Percentiles rank a stretch among this genome's conserved stretches.
Conservation (phyloP, 2,888 invertebrate species). For the Dendrolimus houi region DNA sequence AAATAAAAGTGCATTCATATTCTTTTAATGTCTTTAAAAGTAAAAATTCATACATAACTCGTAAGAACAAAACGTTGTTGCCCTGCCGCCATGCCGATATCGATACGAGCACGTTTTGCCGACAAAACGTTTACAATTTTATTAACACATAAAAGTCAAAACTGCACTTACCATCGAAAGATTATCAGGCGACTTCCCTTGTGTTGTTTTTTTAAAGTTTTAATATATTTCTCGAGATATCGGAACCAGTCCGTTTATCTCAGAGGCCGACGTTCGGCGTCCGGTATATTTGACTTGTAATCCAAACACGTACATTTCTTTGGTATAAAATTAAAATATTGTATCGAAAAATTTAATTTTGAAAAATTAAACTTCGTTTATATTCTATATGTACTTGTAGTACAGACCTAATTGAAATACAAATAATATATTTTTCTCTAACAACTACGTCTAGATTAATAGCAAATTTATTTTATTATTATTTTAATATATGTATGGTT, state of each 20-base stretch:
- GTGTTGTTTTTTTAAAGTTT: constrained; percentile 37
- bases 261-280: constrained; percentile 9
- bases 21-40: too few relatives aligned
- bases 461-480: too few relatives aligned
- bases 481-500: too few relatives aligned
- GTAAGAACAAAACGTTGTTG: not conserved
- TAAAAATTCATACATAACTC: not conserved
- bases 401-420: too few relatives aligned
- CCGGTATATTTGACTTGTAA: not conserved
- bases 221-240: constrained; percentile 56
- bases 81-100: not conserved
- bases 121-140: constrained; percentile 72
- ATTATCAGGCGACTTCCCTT: constrained; percentile 71
- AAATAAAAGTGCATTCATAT: too few relatives aligned
- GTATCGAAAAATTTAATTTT: too few relatives aligned
- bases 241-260: constrained; percentile 68
- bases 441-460: too few relatives aligned
- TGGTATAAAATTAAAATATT: too few relatives aligned
- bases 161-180: constrained; percentile 67
- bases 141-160: constrained; percentile 75
- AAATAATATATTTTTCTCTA: too few relatives aligned
- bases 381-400: too few relatives aligned
- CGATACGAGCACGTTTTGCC: constrained; percentile 34
- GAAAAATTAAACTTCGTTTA: too few relatives aligned
- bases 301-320: not conserved